Evolutionary conservation across 2,113 vertebrate genomes (phyloP), one percentile per base, ranked within the genome.

Genomic region (Oryzias woworae): DNA sequence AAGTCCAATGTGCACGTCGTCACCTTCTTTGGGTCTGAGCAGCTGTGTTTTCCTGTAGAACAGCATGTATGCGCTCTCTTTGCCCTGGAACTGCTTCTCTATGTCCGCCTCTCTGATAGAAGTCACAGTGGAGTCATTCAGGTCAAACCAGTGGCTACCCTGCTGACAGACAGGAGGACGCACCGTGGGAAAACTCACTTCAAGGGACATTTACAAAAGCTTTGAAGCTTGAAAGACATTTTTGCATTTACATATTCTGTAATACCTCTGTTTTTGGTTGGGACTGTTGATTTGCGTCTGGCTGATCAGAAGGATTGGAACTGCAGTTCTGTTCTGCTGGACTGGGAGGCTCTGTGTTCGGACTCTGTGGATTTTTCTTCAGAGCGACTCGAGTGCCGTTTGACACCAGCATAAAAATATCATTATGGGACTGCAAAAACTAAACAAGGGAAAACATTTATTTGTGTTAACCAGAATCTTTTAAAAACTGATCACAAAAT

Each of bases 61-160:
- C 76, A 98, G 88, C 97, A 99, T 99, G 90, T 99, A 98, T 67
- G 97, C 96, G 24, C 96, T 98, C 86, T 99, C 97, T 88, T 96
- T 96, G 43, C 97, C 97, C 90, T 97, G 94, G 78, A 98, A 99
- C 61, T 98, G 96, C 76, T 95, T 96, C 83, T 95, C 91, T 75
- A 98, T 94, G 47, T 96, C 95, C 45, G 90, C 87, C 82, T 95
- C 94, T 53, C 88, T 88, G 80, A 98, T 98, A 6, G 94, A 92
- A 1, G 92, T 93, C 44, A 98, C 96, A n/a, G 80, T 74, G 2
- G 93, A 94, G 84, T 99, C 97, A 23, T 99, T 97, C 10, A 99
- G 89, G 76, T 99, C 95, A 89, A 99, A 98, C 97, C 97, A 99
- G 71, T 94, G 95, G 68, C 87, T 74, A 26, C 85, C 84, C 80